Percentiles rank a stretch among this genome's conserved stretches.
phyloP scores from a whole-genome alignment of 2,888 invertebrate genomes.

The Lepetodrilus schrolli region DNA sequence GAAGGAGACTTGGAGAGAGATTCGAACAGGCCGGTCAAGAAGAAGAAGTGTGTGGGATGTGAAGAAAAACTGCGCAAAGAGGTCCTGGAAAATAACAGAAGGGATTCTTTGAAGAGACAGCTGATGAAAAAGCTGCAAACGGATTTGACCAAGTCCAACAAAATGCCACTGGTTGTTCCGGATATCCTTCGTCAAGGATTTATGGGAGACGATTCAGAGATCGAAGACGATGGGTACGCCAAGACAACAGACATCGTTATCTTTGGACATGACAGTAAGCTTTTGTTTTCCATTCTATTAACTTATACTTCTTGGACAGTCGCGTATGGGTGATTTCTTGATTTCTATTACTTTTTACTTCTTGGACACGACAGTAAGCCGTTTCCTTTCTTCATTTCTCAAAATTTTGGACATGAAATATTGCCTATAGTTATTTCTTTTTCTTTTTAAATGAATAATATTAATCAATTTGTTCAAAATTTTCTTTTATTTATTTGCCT shows the following conservation, averaged over 20 bases:
- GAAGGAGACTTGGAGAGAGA: background rate
- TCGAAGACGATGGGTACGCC: background rate
- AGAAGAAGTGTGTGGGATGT: background rate
- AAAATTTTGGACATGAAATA: no score
- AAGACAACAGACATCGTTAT: background rate
- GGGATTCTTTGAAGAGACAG: background rate
- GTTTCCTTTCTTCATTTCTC: no score
- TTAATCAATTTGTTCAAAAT: no score
- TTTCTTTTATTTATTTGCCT: no score
- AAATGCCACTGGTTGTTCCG: background rate
- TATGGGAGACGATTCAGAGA: background rate
- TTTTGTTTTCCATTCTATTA: no score
- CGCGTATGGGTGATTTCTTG: no score
- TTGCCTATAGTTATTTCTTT: no score
- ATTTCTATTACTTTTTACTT: no score
- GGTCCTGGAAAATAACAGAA: background rate
- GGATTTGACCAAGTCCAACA: background rate
- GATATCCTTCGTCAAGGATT: background rate
- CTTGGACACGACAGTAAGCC: no score
- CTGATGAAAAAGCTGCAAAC: background rate
- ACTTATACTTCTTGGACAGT: no score
- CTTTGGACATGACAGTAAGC: slow-evolving; percentile 6
- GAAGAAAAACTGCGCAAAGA: background rate
- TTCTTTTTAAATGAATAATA: no score
- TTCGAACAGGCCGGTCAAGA: background rate